phyloP scores from a whole-genome alignment of 2,888 invertebrate species.

The Disparrhopalites patrizii region DNA sequence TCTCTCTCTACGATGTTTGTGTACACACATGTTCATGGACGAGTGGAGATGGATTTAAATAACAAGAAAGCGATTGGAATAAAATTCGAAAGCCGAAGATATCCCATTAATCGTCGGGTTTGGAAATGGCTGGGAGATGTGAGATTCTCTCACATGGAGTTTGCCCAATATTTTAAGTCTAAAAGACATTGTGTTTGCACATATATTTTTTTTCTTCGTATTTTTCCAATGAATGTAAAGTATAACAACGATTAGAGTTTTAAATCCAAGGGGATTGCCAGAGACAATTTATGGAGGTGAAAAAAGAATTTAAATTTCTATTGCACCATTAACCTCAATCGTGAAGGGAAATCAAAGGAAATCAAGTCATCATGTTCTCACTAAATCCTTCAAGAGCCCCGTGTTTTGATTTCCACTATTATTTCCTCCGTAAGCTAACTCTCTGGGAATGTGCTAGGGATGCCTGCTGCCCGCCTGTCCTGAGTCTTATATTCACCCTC shows the following conservation, averaged over 20 bases:
- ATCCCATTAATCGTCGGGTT: too few relatives aligned
- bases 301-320: conserved; percentile 18
- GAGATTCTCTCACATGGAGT: too few relatives aligned
- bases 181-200: too few relatives aligned
- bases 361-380: neutral
- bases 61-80: too few relatives aligned
- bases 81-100: too few relatives aligned
- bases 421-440: too few relatives aligned
- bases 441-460: too few relatives aligned
- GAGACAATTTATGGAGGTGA: neutral
- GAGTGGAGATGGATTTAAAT: neutral
- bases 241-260: neutral
- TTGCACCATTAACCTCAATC: conserved; percentile 20
- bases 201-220: too few relatives aligned
- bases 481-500: too few relatives aligned
- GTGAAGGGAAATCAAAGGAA: conserved; percentile 15
- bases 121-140: too few relatives aligned
- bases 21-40: neutral
- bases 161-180: too few relatives aligned
- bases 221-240: neutral
- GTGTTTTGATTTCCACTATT: conserved; percentile 2
- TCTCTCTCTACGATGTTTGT: neutral
- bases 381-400: neutral
- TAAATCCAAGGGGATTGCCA: neutral
- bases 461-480: too few relatives aligned